Evolutionary conservation across 1,140 invertebrate genomes (phyloP).

Genomic region (Drosophila mauritiana): DNA sequence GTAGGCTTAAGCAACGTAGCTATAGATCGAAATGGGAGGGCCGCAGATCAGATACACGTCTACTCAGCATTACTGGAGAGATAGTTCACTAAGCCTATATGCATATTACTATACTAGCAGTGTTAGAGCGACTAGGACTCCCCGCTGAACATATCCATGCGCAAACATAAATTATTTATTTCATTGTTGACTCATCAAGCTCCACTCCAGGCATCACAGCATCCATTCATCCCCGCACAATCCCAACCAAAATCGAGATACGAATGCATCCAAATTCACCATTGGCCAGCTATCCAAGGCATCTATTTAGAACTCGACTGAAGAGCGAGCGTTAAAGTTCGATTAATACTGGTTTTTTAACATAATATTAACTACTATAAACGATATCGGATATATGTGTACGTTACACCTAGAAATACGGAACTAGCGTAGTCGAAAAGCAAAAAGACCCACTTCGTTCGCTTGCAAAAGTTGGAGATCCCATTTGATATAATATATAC

Average conservation of each 20-base stretch:
- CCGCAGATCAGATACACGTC: conserved; percentile 55
- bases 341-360: conserved; percentile 77
- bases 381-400: conserved; percentile 61
- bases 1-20: conserved; percentile 65
- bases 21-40: conserved; percentile 37
- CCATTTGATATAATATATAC: conserved; percentile 27
- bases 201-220: conserved; percentile 17
- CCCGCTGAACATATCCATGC: conserved; percentile 76
- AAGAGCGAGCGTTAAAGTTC: conserved; percentile 80
- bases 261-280: conserved; percentile 9
- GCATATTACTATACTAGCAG: conserved; percentile 45
- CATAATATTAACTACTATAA: conserved; percentile 64
- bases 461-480: conserved; percentile 55
- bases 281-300: conserved; percentile 57
- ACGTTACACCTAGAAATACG: conserved; percentile 65
- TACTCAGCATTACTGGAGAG: conserved; percentile 60
- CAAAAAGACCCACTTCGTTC: conserved; percentile 78
- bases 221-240: conserved; percentile 10
- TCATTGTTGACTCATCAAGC: conserved; percentile 71
- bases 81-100: conserved; percentile 66
- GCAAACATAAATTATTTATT: conserved; percentile 80
- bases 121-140: conserved; percentile 51
- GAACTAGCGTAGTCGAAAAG: conserved; percentile 65
- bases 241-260: background rate
- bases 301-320: conserved; percentile 73